Evolutionary conservation across 1,140 invertebrate genomes (phyloP), one percentile per base, ranked within the genome.

Genomic region (Branchinecta lynchi): DNA sequence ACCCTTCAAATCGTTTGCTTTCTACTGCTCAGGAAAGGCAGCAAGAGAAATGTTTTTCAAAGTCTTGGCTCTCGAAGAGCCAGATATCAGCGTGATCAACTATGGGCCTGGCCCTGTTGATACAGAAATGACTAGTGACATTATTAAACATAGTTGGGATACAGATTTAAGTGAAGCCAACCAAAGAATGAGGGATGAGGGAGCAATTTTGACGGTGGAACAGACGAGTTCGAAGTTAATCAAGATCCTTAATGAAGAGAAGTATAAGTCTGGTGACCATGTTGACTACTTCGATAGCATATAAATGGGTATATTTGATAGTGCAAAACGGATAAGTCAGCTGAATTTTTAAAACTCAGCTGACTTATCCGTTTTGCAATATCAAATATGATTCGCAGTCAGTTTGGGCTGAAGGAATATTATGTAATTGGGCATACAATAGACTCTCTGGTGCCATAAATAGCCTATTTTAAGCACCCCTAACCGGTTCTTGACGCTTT

Each of bases 21-120:
- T 89, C 76, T 94, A 97, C 78, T 89, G 91, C 74, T 82, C 86
- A 71, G 90, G 88, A 66, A 94, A 93, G 82, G 90, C 94, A 15
- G 87, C 90, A n/a, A 80, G 93, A 68, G 91, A 96, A 75, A 90
- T 95, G 85, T 92, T 88, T 76, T 94, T 97, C 75, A 86, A 85
- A 76, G 86, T 88, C 44, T 80, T 98, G 66, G 91, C 92, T 8
- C 78, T 84, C 44, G 95, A 98, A 81, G 85, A 89, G 73, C 84
- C 85, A 15, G 76, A 84, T 32, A 79, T 93, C 0, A 80, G 85
- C 70, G 86, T 96, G 9, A 77, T 98, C 5, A 96, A 87, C 79
- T 98, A 97, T 80, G 87, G 93, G 7, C 95, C 95, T 0, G 94
- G 95, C 43, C 91, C 93, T 6, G 87, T 97, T 5, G 83, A 92